Conservation (phyloP, 2,888 invertebrate genomes). For the Cryptocephalus moraei region DNA sequence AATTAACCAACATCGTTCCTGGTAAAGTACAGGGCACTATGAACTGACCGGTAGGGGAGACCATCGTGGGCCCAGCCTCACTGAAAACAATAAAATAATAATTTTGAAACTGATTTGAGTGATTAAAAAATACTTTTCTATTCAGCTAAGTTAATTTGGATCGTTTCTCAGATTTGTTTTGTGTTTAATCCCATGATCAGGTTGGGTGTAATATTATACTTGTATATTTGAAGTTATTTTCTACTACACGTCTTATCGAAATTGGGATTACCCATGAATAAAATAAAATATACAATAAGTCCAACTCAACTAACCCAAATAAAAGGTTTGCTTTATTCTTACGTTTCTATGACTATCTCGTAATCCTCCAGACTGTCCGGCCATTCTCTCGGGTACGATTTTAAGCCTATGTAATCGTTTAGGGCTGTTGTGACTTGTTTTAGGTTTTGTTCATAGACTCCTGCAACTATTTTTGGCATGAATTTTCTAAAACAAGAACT, state of each 20-base stretch:
- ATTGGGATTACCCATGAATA: too few species aligned
- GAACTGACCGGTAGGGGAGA: conserved; percentile 88
- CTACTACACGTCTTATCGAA: too few species aligned
- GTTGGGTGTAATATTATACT: too few species aligned
- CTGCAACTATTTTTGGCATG: conserved; percentile 82
- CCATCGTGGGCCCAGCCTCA: conserved; percentile 86
- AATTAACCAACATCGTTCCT: conserved; percentile 72
- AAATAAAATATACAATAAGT: too few species aligned
- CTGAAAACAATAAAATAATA: conserved; percentile 40
- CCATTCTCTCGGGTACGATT: conserved; percentile 61
- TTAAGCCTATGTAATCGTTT: conserved; percentile 58
- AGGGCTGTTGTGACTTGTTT: conserved; percentile 76
- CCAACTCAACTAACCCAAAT: too few species aligned
- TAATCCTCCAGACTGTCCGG: conserved; percentile 62
- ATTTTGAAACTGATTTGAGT: too few species aligned
- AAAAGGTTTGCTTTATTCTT: conserved; percentile 22
- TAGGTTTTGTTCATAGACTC: conserved; percentile 75
- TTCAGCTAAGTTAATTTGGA: too few species aligned
- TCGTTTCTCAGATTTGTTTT: too few species aligned
- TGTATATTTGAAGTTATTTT: too few species aligned
- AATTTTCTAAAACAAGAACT: conserved; percentile 58
- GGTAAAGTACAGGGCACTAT: conserved; percentile 89
- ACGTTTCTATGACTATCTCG: conserved; percentile 85
- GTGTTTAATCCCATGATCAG: too few species aligned
- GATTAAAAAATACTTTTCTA: too few species aligned